Conservation (phyloP, 2,888 invertebrate genomes). For the Drosophila demipolita region DNA sequence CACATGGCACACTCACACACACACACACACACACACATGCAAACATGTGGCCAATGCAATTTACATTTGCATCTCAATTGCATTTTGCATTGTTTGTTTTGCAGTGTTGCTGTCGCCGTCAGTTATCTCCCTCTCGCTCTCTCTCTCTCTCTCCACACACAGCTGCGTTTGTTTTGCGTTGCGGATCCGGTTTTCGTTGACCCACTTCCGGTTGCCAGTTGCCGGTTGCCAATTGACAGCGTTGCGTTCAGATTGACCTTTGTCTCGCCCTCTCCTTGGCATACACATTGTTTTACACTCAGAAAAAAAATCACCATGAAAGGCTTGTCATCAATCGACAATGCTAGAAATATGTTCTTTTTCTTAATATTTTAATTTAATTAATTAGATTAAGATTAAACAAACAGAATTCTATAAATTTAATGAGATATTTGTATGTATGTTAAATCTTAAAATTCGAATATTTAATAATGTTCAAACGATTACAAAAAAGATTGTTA, state of each 20-base stretch:
- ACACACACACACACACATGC: slow-evolving; percentile 39
- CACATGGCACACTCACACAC: slow-evolving; percentile 19
- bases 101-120: slow-evolving; percentile 35
- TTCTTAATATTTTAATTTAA: neutral
- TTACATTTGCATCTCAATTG: slow-evolving; percentile 81
- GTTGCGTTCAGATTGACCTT: slow-evolving; percentile 71
- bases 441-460: too few relatives aligned
- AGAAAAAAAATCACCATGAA: neutral
- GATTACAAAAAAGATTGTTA: too few relatives aligned
- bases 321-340: neutral
- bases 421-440: too few relatives aligned
- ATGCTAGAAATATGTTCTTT: neutral
- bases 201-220: slow-evolving; percentile 81
- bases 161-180: slow-evolving; percentile 66
- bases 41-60: slow-evolving; percentile 75
- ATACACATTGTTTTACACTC: slow-evolving; percentile 23
- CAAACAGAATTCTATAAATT: too few relatives aligned
- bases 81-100: slow-evolving; percentile 74
- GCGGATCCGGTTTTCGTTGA: slow-evolving; percentile 82
- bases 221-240: slow-evolving; percentile 41
- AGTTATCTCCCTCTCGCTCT: slow-evolving; percentile 19
- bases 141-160: slow-evolving; percentile 62
- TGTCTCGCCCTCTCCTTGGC: slow-evolving; percentile 61
- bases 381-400: too few relatives aligned
- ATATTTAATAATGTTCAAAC: too few relatives aligned